phyloP scores from a whole-genome alignment of 2,797 vertebrate genomes.

The Sylvia borin region DNA sequence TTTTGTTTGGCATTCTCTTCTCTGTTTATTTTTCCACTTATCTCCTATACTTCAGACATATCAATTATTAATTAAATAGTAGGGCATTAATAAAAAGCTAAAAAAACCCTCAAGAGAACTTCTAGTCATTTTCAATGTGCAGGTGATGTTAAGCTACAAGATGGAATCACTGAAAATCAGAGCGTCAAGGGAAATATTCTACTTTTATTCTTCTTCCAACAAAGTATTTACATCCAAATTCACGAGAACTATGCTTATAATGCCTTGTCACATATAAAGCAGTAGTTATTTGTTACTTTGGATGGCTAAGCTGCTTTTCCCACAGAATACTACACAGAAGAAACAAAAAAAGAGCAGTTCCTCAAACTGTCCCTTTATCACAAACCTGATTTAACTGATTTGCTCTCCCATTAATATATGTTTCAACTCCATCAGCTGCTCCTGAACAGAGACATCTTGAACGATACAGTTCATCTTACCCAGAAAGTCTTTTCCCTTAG shows the following conservation, averaged over 20 bases:
- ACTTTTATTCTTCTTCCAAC: background rate
- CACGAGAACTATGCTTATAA: background rate
- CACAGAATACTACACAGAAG: background rate
- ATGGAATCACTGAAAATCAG: background rate
- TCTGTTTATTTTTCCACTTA: background rate
- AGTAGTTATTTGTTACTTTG: background rate
- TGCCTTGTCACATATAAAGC: background rate
- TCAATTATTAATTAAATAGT: conserved; percentile 40
- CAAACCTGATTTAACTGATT: background rate
- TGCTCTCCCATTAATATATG: background rate
- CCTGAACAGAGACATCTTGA: background rate
- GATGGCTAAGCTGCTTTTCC: background rate
- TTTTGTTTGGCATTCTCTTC: background rate
- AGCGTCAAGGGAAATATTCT: background rate
- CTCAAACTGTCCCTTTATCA: background rate
- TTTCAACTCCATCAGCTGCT: background rate
- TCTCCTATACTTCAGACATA: background rate
- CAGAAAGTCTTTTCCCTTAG: background rate
- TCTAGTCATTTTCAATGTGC: background rate
- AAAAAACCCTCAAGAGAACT: background rate
- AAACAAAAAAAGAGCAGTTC: background rate
- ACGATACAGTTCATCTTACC: background rate
- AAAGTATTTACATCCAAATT: background rate
- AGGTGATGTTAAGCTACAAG: conserved; percentile 11
- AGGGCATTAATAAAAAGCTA: background rate